phyloP scores from a whole-genome alignment of 2,113 vertebrate species.

The Thalassoma bifasciatum region DNA sequence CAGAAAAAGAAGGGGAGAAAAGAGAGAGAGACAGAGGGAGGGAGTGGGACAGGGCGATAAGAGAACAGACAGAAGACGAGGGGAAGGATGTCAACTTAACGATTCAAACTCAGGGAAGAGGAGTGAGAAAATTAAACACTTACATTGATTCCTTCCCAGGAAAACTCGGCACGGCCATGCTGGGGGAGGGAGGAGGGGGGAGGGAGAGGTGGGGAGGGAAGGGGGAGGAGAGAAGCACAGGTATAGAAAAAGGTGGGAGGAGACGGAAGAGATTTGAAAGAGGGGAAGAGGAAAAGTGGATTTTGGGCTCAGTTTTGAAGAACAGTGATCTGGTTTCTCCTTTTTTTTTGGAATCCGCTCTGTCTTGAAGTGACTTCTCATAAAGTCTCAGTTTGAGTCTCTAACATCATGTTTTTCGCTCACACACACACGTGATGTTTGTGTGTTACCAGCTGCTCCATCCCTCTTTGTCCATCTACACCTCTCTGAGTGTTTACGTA shows the following conservation, averaged over 20 bases:
- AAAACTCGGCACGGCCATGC: constrained; percentile 94
- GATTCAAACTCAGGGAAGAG: constrained; percentile 38
- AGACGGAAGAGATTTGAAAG: constrained; percentile 38
- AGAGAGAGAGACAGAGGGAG: too few species aligned
- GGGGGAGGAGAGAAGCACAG: not conserved
- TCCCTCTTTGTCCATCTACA: constrained; percentile 29
- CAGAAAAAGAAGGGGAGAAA: constrained; percentile 12
- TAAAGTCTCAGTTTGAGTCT: too few species aligned
- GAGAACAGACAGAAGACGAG: constrained; percentile 24
- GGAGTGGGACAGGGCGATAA: constrained; percentile 40
- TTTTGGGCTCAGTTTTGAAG: constrained; percentile 6
- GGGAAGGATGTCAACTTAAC: constrained; percentile 37
- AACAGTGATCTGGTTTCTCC: too few species aligned
- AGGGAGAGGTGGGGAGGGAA: constrained; percentile 10
- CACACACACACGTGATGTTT: too few species aligned
- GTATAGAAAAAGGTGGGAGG: constrained; percentile 15
- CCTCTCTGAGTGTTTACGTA: constrained; percentile 51
- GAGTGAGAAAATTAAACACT: constrained; percentile 78
- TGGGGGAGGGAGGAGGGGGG: constrained; percentile 74
- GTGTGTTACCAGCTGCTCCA: not conserved
- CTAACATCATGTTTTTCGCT: too few species aligned
- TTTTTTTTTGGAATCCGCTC: too few species aligned
- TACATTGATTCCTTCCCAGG: constrained; percentile 98
- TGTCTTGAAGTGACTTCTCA: too few species aligned
- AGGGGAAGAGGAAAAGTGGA: not conserved